phyloP scores from a whole-genome alignment of 1,140 invertebrate genomes.

The Teleogryllus occipitalis region DNA sequence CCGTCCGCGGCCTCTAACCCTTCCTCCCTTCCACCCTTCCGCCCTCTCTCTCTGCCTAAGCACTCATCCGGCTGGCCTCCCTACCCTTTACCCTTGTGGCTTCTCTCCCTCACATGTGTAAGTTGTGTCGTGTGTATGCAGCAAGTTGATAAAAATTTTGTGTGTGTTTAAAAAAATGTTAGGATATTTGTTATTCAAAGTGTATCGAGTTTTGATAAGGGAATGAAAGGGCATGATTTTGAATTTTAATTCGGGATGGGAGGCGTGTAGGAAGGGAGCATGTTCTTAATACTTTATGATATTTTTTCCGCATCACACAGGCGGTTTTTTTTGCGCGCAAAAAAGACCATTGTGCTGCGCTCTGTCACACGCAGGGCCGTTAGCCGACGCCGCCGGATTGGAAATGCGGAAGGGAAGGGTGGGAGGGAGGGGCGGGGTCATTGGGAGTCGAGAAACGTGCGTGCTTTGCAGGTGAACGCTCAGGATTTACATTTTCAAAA shows the following conservation, averaged over 20 bases:
- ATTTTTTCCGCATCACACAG: neutral
- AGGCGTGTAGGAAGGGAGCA: neutral
- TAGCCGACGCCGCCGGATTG: too few relatives aligned
- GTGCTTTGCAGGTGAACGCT: too few relatives aligned
- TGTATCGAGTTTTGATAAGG: neutral
- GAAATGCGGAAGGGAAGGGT: too few relatives aligned
- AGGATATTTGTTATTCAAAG: slow-evolving; percentile 5
- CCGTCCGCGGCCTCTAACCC: neutral
- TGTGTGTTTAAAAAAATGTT: neutral
- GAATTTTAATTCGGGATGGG: neutral
- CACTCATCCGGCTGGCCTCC: too few relatives aligned
- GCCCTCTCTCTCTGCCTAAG: neutral
- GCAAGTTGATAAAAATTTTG: neutral
- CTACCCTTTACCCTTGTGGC: neutral
- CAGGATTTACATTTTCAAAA: too few relatives aligned
- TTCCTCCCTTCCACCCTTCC: neutral
- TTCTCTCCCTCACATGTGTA: neutral
- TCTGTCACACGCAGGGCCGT: too few relatives aligned
- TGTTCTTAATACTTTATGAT: neutral
- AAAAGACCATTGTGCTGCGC: too few relatives aligned
- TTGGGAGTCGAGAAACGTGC: too few relatives aligned
- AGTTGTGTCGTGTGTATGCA: neutral
- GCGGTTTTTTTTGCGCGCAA: too few relatives aligned
- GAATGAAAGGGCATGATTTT: neutral
- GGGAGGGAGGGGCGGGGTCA: too few relatives aligned